phyloP scores from a whole-genome alignment of 1,140 invertebrate species.

The Anadara kagoshimensis region DNA sequence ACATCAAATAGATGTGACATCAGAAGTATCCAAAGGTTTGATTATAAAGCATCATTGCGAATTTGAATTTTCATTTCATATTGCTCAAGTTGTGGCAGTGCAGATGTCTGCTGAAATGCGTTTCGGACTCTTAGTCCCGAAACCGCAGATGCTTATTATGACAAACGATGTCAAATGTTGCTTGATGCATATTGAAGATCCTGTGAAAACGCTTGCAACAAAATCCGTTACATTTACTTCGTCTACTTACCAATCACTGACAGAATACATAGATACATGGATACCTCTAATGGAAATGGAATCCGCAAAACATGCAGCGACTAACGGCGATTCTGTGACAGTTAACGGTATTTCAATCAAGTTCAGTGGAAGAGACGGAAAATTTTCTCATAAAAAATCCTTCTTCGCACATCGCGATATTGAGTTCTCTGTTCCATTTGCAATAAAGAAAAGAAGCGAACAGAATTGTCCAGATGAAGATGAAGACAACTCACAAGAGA shows the following conservation, averaged over 20 bases:
- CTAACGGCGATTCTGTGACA: neutral
- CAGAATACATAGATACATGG: conserved; percentile 43
- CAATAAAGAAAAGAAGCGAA: neutral
- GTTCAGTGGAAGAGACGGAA: conserved; percentile 10
- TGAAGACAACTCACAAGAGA: conserved; percentile 12
- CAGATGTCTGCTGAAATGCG: conserved; percentile 41
- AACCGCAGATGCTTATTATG: conserved; percentile 38
- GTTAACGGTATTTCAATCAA: conserved; percentile 19
- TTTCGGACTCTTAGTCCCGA: conserved; percentile 41
- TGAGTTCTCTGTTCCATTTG: conserved; percentile 10
- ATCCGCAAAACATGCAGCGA: conserved; percentile 35
- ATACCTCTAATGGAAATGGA: conserved; percentile 53
- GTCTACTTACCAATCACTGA: conserved; percentile 13
- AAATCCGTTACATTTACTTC: conserved; percentile 18
- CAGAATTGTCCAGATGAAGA: neutral
- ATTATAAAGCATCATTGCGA: conserved; percentile 22
- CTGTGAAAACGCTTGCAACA: conserved; percentile 33
- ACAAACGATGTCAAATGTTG: conserved; percentile 50
- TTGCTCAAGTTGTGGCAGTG: conserved; percentile 43
- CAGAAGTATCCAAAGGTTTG: conserved; percentile 15
- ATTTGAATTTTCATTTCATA: conserved; percentile 41
- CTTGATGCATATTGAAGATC: conserved; percentile 45
- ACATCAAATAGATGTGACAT: conserved; percentile 23
- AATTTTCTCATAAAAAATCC: conserved; percentile 3
- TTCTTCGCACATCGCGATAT: conserved; percentile 30